Evolutionary conservation across 2,888 invertebrate species (phyloP), one percentile per base, ranked within the genome.

Genomic region (Pachydiplax longipennis): DNA sequence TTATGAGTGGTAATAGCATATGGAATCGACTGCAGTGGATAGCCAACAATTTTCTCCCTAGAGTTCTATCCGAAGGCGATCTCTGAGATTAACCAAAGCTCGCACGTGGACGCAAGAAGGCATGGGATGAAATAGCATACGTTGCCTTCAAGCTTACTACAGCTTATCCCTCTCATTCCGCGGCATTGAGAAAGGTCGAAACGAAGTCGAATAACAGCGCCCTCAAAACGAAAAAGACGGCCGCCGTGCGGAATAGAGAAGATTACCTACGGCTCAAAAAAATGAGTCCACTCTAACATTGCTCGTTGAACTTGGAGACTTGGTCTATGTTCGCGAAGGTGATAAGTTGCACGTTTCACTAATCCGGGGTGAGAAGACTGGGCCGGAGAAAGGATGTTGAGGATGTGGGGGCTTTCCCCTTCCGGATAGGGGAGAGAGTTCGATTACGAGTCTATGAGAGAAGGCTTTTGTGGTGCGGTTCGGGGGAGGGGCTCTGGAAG

Each of bases 401-500:
- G 65, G 25, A n/a, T 25, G 65, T 10, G 65, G n/a, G n/a, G 31
- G 73, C 53, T 53, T 53, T 53, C 18, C 53, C 53, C 53, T 53
- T 48, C 35, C 53, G 58, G n/a, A 22, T 12, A n/a, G 44, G 48
- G 25, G 58, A 58, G 18, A 12, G 61, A 37, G 18, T 12, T 65
- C 87, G 87, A 87, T 87, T 87, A 87, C 87, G 37, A 48, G n/a
- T 65, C 31, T 58, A 44, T 25, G 58, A 31, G 15, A 53, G 87
- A 87, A 87, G 87, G 87, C 58, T 87, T 87, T 48, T 87, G 65
- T n/a, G 87, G 87, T 87, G 65, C 61, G 83, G n/a, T 22, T 81
- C 31, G 35, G 48, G 61, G 87, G 40, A n/a, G 58, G 53, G 58
- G 31, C 2, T 12, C 13, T 6, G 15, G 58, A 18, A 58, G 83